Evolutionary conservation across 1,140 invertebrate genomes (phyloP), one percentile per base, ranked within the genome.

Genomic region (Wasmannia auropunctata): DNA sequence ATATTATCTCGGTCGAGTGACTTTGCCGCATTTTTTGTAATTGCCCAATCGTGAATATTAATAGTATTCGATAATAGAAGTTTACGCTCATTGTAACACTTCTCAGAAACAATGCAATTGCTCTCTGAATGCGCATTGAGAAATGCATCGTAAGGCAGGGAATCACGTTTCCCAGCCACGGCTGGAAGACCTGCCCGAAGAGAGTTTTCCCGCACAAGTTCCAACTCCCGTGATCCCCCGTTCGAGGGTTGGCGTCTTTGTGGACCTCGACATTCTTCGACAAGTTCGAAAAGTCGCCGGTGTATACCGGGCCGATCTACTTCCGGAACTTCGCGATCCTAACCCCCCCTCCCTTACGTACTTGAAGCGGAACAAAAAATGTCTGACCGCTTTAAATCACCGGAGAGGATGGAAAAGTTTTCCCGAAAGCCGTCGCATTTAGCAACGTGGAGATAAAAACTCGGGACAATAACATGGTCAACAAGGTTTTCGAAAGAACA

Each of bases 281-380:
- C 84, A 87, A 91, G 80, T 63, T 87, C 74, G 87, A 88, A 54
- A 89, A 91, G 90, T 87, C 86, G n/a, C 60, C 85, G 74, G 58
- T 76, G 74, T 84, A 86, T 46, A 87, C 85, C 80, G 56, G 67
- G 67, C 72, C 88, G 87, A 89, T 91, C 90, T 85, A 89, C 85
- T 86, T 87, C 84, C 76, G 34, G 56, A 86, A 85, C 77, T 85
- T 86, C 34, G 3, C 77, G 58, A 75, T 87, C 28, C 70, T 62
- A 62, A 37, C 80, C 77, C 63, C 56, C n/a, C n/a, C n/a, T n/a
- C n/a, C n/a, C n/a, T n/a, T 22, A 31, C 63, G 79, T 49, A 77
- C 46, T 25, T 31, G 46, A 34, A 43, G 34, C 34, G n/a, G 22
- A 85, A 88, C 65, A 74, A 88, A 88, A 88, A 88, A 56, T 16